Conservation (phyloP, 2,888 invertebrate genomes). For the Cantharis flavilabris region DNA sequence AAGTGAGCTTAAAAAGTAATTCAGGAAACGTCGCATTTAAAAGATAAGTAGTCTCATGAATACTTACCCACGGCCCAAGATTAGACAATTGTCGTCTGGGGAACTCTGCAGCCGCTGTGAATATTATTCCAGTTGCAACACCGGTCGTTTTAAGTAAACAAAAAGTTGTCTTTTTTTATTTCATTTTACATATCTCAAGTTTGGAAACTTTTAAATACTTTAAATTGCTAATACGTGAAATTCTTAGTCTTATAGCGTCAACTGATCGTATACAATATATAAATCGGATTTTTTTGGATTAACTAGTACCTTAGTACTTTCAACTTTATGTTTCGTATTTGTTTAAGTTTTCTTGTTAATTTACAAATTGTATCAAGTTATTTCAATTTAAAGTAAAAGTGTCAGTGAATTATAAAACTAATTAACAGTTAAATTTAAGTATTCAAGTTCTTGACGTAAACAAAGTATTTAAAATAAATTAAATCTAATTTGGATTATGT, state of each 20-base stretch:
- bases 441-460: not conserved
- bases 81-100: constrained; percentile 43
- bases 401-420: not conserved
- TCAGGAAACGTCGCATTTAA: constrained; percentile 21
- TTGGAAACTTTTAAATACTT: not conserved
- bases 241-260: not conserved
- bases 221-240: not conserved
- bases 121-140: constrained; percentile 40
- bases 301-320: not conserved
- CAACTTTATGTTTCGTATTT: not conserved
- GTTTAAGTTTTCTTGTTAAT: not conserved
- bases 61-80: constrained; percentile 33
- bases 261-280: not conserved
- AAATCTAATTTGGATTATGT: not conserved
- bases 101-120: constrained; percentile 43
- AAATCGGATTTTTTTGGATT: not conserved
- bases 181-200: not conserved
- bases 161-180: constrained; percentile 10
- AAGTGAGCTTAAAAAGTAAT: constrained; percentile 17
- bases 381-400: not conserved
- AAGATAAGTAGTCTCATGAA: constrained; percentile 24
- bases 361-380: not conserved
- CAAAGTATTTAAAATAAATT: not conserved
- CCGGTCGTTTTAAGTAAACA: constrained; percentile 40
- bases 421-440: not conserved